phyloP scores from a whole-genome alignment of 2,888 invertebrate species.

The Torymus texanus region DNA sequence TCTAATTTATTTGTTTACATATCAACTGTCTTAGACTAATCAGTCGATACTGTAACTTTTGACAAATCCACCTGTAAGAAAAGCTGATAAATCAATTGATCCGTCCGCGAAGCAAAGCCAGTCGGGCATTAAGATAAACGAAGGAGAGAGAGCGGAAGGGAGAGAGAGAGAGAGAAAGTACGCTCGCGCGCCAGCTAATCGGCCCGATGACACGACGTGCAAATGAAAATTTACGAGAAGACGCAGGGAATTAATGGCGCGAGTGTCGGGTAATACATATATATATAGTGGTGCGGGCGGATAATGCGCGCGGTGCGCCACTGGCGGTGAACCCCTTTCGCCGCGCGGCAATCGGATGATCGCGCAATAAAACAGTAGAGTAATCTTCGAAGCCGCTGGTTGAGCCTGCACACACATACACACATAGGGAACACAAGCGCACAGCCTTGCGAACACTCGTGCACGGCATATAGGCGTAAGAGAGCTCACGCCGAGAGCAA shows the following conservation, averaged over 20 bases:
- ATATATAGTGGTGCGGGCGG: neutral
- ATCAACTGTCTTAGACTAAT: too few species aligned
- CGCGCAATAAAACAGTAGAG: conserved; percentile 72
- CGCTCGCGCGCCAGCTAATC: too few species aligned
- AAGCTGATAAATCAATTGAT: too few species aligned
- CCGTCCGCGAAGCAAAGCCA: too few species aligned
- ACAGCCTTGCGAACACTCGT: neutral
- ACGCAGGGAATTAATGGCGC: conserved; percentile 8
- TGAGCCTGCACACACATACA: conserved; percentile 59
- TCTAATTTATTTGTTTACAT: too few species aligned
- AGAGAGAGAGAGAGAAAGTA: neutral
- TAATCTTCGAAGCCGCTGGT: conserved; percentile 69
- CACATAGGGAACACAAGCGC: too few species aligned
- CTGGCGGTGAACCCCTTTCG: conserved; percentile 56
- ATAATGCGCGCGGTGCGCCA: conserved; percentile 58
- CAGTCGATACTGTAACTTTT: too few species aligned
- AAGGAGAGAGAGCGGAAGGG: neutral
- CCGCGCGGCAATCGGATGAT: conserved; percentile 68
- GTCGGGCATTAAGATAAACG: neutral
- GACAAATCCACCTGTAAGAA: too few species aligned
- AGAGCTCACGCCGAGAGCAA: neutral
- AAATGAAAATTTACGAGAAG: neutral
- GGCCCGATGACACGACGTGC: neutral
- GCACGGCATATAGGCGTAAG: neutral
- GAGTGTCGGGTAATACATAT: neutral